Percentiles rank a stretch among this genome's conserved stretches.
Evolutionary conservation across 2,797 vertebrate genomes (phyloP).

Genomic region (Heteromormyrus szaboi): DNA sequence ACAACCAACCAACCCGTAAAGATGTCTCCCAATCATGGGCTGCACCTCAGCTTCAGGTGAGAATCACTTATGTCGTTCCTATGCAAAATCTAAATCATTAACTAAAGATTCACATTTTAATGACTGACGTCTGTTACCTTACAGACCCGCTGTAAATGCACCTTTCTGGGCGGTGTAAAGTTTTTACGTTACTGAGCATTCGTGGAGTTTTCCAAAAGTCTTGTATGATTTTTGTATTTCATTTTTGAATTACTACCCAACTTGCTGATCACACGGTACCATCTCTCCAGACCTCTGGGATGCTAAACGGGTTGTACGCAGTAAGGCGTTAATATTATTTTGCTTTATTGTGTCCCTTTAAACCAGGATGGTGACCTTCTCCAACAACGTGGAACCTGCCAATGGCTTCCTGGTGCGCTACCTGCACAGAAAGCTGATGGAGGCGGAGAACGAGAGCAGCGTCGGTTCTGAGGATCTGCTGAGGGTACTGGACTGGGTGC

Average conservation of each 20-base stretch:
- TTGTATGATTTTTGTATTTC: neutral
- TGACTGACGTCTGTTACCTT: neutral
- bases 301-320: neutral
- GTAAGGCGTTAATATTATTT: neutral
- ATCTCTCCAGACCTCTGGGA: neutral
- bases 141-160: neutral
- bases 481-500: constrained; percentile 91
- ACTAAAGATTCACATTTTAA: neutral
- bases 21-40: constrained; percentile 89
- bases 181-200: neutral
- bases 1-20: constrained; percentile 97
- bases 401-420: constrained; percentile 95
- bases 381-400: constrained; percentile 95
- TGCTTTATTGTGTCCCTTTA: neutral
- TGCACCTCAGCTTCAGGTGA: constrained; percentile 96
- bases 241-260: neutral
- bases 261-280: neutral
- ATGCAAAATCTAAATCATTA: neutral
- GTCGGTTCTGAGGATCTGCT: constrained; percentile 84
- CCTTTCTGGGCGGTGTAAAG: neutral
- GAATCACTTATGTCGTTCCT: neutral
- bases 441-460: constrained; percentile 80
- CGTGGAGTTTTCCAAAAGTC: neutral
- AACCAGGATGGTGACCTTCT: constrained; percentile 91
- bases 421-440: constrained; percentile 89